Base-by-base conservation (phyloP, 2,888 invertebrate genomes). In the Cheilosia urbana region DNA sequence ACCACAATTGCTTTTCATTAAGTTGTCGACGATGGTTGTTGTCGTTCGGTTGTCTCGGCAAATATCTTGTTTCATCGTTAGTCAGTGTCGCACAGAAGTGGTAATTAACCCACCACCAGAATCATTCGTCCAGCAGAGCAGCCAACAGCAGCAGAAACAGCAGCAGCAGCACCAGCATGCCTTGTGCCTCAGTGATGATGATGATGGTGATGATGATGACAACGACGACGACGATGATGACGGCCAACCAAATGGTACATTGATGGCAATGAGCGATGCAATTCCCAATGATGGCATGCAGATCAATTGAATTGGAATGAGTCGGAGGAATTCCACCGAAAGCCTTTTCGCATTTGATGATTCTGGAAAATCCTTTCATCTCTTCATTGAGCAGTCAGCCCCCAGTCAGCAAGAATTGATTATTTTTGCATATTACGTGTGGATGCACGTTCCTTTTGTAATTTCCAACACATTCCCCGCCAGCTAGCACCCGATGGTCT, bases 301-400 rank as follows among this genome's bases (percentile, higher is more conserved):
- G 85, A 81, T 85, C 80, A 76, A 85, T 85, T 85, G 81, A 76
- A 85, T 80, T 68, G 72, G 66, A 80, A 76, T 80, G 84, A 81
- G 65, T 62, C 55, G 55, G 42, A 60, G 84, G 69, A 84, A 75
- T 84, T 80, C 80, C 79, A 65, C 53, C 58, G 84, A 84, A 79
- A 79, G 69, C 49, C 73, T 51, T 40, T 42, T 58, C 57, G 62
- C 55, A 63, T 63, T 53, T 76, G 84, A 80, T 80, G 75, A 81
- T 85, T 85, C 85, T 81, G 68, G 81, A 85, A 85, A 85, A 85
- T 85, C 85, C 81, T 85, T 85, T 77, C 81, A 85, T 85, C 85
- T 80, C 76, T 85, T 81, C 84, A 76, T 76, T 80, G 80, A 76
- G 75, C 75, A 84, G 84, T 80, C 69, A 49, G 65, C 42, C 53